These are phyloP conservation scores for Phataginus tricuspis DNA, from an alignment of 2,797 vertebrate genomes.

Conservation along the genomic window DNA sequence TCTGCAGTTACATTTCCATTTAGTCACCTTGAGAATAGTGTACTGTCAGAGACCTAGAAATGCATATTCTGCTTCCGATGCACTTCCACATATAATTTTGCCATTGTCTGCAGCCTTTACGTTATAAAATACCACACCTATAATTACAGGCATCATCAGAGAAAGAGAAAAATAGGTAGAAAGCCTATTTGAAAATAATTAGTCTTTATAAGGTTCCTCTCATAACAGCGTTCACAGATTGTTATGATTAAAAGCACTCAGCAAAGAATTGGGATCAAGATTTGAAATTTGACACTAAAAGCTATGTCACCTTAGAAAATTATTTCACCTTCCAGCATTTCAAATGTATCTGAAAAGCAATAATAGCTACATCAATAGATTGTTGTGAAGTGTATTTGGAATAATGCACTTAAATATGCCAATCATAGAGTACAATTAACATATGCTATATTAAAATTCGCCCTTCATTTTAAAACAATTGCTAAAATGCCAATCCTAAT, in stretches of 20 bases:
- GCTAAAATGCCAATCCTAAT: neutral
- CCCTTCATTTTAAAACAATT: neutral
- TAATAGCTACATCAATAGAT: neutral
- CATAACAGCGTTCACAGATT: neutral
- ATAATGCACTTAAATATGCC: neutral
- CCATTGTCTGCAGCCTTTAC: neutral
- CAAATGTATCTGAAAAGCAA: neutral
- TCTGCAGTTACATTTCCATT: neutral
- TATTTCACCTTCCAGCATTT: neutral
- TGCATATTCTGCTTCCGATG: neutral
- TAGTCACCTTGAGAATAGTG: constrained; percentile 40
- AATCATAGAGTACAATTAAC: neutral
- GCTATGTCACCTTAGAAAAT: neutral
- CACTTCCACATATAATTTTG: neutral
- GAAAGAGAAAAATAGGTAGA: neutral
- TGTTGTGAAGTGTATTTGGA: neutral
- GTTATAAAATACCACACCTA: neutral
- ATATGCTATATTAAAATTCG: neutral
- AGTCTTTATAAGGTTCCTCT: neutral
- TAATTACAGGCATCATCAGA: neutral
- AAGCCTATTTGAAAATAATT: constrained; percentile 21
- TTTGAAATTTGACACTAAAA: constrained; percentile 14
- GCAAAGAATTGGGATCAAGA: neutral
- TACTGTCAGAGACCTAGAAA: neutral
- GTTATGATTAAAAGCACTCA: constrained; percentile 18